phyloP scores from a whole-genome alignment of 2,888 invertebrate genomes.

The Oxyscelio sp. region DNA sequence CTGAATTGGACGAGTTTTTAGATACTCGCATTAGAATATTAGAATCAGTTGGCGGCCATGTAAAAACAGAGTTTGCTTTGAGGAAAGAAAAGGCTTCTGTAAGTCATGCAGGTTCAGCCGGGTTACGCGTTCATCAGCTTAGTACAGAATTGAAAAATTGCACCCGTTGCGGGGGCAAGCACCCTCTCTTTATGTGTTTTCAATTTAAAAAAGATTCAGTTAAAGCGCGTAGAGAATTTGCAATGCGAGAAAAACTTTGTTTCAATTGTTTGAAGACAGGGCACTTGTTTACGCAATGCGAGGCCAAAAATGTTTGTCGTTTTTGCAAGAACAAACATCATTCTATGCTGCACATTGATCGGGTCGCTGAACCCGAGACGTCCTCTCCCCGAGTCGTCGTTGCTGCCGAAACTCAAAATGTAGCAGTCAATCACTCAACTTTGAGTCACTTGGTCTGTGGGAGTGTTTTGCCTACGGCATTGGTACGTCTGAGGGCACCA shows the following conservation, averaged over 20 bases:
- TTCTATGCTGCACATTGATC: neutral
- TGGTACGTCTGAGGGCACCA: no score
- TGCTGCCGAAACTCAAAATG: no score
- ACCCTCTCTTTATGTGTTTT: neutral
- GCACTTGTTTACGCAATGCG: neutral
- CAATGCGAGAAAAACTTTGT: neutral
- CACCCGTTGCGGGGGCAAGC: neutral
- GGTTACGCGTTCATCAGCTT: conserved; percentile 10
- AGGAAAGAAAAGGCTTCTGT: neutral
- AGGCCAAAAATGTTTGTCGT: neutral
- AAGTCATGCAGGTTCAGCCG: no score
- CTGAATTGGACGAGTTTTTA: neutral
- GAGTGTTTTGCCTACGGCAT: no score
- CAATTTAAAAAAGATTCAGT: neutral
- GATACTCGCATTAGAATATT: neutral
- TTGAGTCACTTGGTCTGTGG: no score
- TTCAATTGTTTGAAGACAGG: neutral
- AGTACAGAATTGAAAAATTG: neutral
- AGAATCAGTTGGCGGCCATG: neutral
- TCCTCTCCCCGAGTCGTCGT: no score
- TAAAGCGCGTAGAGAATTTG: neutral
- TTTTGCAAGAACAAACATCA: neutral
- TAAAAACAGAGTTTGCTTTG: no score
- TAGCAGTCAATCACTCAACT: no score
- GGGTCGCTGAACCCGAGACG: neutral